Evolutionary conservation across 2,113 vertebrate species (phyloP).

Genomic region (Eonycteris spelaea): DNA sequence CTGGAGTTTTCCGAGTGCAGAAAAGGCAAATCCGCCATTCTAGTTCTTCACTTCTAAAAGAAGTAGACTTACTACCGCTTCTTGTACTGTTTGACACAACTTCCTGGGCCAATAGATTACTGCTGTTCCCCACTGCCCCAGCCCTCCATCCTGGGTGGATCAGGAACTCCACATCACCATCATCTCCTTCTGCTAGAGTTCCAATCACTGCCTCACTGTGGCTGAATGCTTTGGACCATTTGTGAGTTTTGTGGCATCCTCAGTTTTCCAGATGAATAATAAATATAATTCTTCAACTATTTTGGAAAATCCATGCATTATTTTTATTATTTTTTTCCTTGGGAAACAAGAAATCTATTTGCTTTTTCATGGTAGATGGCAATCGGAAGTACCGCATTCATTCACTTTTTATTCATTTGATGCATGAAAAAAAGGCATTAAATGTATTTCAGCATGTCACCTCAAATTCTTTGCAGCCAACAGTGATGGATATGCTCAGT

Average conservation of each 20-base stretch:
- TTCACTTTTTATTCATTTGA: constrained; percentile 81
- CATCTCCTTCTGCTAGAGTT: constrained; percentile 25
- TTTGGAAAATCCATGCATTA: constrained; percentile 49
- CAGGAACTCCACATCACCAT: neutral
- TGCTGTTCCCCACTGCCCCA: fast-evolving
- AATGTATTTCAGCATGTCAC: constrained; percentile 84
- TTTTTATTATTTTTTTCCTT: constrained; percentile 63
- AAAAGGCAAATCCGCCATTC: neutral
- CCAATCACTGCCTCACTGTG: constrained; percentile 60
- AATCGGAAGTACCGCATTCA: constrained; percentile 75
- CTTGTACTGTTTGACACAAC: neutral
- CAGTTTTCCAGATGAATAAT: constrained; percentile 79
- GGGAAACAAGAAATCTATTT: constrained; percentile 79
- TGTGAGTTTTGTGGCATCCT: constrained; percentile 66
- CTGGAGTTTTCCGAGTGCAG: neutral
- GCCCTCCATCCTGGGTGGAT: neutral
- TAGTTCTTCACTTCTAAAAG: neutral
- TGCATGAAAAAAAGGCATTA: constrained; percentile 83
- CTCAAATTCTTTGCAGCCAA: constrained; percentile 81
- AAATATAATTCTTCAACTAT: constrained; percentile 74
- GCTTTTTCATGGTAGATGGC: constrained; percentile 65
- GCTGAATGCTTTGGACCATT: constrained; percentile 51
- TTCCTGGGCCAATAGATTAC: neutral
- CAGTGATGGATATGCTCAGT: constrained; percentile 83
- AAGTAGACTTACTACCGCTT: neutral